Conservation (phyloP, 2,113 vertebrate species). For the Brienomyrus brachyistius region DNA sequence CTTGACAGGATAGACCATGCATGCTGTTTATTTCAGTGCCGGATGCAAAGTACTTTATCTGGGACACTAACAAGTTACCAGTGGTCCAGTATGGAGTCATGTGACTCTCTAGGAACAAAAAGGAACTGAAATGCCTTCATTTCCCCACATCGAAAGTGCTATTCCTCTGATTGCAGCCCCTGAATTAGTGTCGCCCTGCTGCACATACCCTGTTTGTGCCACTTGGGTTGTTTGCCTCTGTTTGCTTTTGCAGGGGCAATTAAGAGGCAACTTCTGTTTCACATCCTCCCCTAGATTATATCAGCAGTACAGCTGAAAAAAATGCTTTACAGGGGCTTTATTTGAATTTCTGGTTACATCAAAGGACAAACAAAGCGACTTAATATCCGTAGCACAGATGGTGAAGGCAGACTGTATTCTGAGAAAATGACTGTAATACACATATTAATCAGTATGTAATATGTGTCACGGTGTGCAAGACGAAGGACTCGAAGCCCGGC, state of each 20-base stretch:
- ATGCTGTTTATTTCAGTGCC: background rate
- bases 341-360: conserved; percentile 14
- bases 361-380: conserved; percentile 5
- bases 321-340: background rate
- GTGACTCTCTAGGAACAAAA: background rate
- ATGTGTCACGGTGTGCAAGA: background rate
- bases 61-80: background rate
- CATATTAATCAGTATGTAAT: conserved; percentile 8
- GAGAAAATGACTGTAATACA: conserved; percentile 12
- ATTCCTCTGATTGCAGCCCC: background rate
- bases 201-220: background rate
- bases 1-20: background rate
- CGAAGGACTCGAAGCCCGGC: background rate
- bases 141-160: background rate
- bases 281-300: background rate
- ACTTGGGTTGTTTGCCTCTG: background rate
- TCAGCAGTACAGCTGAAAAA: background rate
- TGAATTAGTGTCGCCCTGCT: background rate
- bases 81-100: background rate
- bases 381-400: conserved; percentile 7
- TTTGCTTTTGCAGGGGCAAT: background rate
- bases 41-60: background rate
- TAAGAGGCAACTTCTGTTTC: conserved; percentile 10
- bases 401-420: background rate
- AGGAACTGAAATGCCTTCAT: background rate